Percentiles rank a stretch among this genome's conserved stretches.
Conservation (phyloP, 2,888 invertebrate genomes). For the Stenodema calcarata region DNA sequence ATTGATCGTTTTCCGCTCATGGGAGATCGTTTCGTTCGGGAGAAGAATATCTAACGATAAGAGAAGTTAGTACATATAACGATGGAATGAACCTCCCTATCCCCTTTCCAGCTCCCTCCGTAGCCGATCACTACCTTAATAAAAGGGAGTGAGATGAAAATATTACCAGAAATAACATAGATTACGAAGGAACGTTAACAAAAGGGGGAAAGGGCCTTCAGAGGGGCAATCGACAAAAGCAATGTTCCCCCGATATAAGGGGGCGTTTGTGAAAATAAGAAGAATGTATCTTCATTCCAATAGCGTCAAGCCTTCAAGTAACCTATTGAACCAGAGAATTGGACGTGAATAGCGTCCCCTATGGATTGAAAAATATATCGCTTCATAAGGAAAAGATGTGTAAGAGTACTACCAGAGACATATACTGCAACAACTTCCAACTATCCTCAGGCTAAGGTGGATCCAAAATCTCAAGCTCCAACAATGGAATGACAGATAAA, state of each 20-base stretch:
- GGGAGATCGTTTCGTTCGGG: neutral
- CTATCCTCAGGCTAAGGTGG: no score
- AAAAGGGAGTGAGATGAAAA: neutral
- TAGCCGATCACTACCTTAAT: neutral
- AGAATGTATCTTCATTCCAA: slow-evolving; percentile 9
- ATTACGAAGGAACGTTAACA: slow-evolving; percentile 3
- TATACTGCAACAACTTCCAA: no score
- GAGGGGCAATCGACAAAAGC: slow-evolving; percentile 8
- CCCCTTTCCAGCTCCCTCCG: neutral
- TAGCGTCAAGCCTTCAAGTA: neutral
- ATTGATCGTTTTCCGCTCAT: no score
- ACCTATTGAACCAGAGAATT: neutral
- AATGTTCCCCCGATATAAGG: neutral
- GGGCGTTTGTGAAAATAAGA: slow-evolving; percentile 8
- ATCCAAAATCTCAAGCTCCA: no score
- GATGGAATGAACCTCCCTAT: neutral
- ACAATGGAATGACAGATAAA: no score
- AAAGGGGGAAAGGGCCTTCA: neutral
- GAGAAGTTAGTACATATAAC: neutral
- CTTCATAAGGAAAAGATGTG: neutral
- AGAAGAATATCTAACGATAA: neutral
- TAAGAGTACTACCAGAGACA: no score
- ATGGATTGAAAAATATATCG: neutral
- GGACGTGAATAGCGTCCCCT: neutral
- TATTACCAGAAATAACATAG: slow-evolving; percentile 28